Conservation (phyloP, 2,113 vertebrate genomes). For the Tringa solitaria region DNA sequence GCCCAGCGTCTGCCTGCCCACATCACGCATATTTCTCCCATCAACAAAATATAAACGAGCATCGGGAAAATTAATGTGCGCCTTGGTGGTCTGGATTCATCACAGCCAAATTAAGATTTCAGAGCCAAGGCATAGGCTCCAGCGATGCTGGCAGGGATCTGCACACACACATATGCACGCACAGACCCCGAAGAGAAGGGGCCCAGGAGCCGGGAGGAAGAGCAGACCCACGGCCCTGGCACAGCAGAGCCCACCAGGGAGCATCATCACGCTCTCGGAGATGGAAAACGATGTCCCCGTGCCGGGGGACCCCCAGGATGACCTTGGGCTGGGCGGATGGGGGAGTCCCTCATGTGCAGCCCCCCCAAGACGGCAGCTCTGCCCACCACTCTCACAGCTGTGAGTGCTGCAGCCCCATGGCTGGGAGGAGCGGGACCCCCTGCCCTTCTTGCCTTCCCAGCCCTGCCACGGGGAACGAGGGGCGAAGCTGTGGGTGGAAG, state of each 20-base stretch:
- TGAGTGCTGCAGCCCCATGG: neutral
- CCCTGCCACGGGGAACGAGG: rapidly evolving
- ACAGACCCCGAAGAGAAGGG: neutral
- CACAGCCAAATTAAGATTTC: conserved; percentile 59
- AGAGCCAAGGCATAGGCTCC: conserved; percentile 55
- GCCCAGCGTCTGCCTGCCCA: conserved; percentile 58
- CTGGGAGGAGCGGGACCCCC: rapidly evolving
- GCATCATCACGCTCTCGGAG: neutral
- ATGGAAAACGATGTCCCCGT: neutral
- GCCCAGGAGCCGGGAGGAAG: neutral
- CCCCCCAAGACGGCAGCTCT: neutral
- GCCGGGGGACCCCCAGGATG: rapidly evolving
- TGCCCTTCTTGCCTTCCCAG: neutral
- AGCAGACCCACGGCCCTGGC: neutral
- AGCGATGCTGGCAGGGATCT: conserved; percentile 58
- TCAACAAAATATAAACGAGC: conserved; percentile 77
- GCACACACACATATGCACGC: neutral
- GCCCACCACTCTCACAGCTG: neutral
- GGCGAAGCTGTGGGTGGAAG: neutral
- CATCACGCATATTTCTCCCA: conserved; percentile 68
- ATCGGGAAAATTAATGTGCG: conserved; percentile 73
- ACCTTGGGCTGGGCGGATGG: neutral
- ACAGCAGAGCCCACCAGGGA: neutral
- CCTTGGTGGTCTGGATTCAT: conserved; percentile 76
- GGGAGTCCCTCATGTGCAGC: neutral